These are phyloP conservation scores for Acleris cristana DNA, from an alignment of 2,888 invertebrate genomes.

Conservation along the genomic window DNA sequence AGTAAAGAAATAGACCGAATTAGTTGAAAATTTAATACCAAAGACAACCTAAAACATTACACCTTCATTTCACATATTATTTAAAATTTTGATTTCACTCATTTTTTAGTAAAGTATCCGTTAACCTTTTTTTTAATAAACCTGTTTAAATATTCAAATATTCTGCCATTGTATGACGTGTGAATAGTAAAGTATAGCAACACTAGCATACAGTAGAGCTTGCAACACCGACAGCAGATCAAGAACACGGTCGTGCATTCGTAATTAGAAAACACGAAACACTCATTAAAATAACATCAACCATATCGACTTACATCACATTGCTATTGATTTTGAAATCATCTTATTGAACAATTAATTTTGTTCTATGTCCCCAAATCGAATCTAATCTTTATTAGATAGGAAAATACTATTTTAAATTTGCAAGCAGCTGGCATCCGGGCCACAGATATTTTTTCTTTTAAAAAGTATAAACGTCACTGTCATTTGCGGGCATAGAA, in stretches of 20 bases:
- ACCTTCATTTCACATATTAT: slow-evolving; percentile 56
- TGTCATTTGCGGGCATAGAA: slow-evolving; percentile 63
- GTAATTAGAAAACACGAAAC: slow-evolving; percentile 44
- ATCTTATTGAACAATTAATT: slow-evolving; percentile 39
- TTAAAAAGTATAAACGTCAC: slow-evolving; percentile 13
- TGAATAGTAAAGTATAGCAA: slow-evolving; percentile 60
- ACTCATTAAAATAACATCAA: slow-evolving; percentile 58
- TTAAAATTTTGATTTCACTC: background rate
- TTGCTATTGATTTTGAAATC: slow-evolving; percentile 35
- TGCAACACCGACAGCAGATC: slow-evolving; percentile 71
- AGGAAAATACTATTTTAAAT: no score
- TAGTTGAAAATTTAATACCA: slow-evolving; percentile 39
- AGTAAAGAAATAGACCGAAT: slow-evolving; percentile 7
- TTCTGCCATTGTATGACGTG: slow-evolving; percentile 56
- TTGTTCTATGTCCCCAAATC: slow-evolving; percentile 43
- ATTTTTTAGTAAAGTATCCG: background rate
- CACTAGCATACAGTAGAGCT: slow-evolving; percentile 71
- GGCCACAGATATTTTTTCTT: background rate
- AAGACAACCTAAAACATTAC: slow-evolving; percentile 61
- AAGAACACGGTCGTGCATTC: slow-evolving; percentile 57
- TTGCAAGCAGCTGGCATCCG: no score
- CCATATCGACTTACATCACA: slow-evolving; percentile 43
- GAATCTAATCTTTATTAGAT: background rate
- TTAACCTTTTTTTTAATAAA: background rate
- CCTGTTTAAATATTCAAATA: slow-evolving; percentile 34